Evolutionary conservation across 2,888 invertebrate species (phyloP).

Genomic region (Heliconius ismenius): DNA sequence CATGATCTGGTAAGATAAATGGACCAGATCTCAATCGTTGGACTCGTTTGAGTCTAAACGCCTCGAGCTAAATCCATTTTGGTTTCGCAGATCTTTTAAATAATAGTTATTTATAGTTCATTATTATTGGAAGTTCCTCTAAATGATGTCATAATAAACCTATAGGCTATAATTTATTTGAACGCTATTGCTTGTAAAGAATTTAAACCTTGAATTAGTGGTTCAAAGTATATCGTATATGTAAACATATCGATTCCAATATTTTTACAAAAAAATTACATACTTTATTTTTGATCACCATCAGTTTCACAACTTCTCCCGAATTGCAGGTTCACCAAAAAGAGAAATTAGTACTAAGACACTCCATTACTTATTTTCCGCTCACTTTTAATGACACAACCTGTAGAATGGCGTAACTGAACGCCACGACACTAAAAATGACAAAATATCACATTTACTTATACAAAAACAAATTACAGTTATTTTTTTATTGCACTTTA

Average conservation of each 20-base stretch:
- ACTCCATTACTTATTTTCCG: too few species aligned
- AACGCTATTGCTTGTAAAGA: neutral
- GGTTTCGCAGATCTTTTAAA: neutral
- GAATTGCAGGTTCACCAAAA: too few species aligned
- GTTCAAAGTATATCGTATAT: neutral
- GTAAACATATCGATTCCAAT: neutral
- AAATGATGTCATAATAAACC: neutral
- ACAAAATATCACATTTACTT: neutral
- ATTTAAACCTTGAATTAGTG: neutral
- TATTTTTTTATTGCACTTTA: neutral
- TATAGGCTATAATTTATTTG: neutral
- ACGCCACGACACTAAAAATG: neutral
- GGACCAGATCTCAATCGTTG: conserved; percentile 4
- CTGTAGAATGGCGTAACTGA: neutral
- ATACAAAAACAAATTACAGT: neutral
- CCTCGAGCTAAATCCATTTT: neutral
- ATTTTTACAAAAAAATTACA: neutral
- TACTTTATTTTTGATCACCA: neutral
- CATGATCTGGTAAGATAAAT: neutral
- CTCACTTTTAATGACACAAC: too few species aligned
- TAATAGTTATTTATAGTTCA: neutral
- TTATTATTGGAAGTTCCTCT: neutral
- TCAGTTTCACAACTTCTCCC: too few species aligned
- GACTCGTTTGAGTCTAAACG: neutral
- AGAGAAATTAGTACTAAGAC: too few species aligned